Percentiles rank a stretch among this genome's conserved stretches.
phyloP scores from a whole-genome alignment of 2,888 invertebrate species.

The Fragum fragum region DNA sequence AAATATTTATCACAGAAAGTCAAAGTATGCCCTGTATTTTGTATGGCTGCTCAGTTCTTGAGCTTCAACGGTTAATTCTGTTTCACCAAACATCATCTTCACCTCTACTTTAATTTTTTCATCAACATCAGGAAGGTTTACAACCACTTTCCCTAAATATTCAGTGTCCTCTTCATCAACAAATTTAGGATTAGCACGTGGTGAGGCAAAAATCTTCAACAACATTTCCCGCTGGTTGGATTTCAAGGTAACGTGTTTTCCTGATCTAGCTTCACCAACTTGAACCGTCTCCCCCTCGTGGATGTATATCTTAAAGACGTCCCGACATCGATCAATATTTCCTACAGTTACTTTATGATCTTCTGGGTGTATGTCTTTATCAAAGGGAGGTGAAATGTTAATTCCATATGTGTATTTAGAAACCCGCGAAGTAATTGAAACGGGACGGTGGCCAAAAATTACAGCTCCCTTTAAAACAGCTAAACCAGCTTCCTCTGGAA shows the following conservation, averaged over 20 bases:
- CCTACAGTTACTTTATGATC: conserved; percentile 53
- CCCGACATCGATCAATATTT: conserved; percentile 52
- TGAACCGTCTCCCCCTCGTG: conserved; percentile 61
- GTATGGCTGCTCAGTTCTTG: conserved; percentile 57
- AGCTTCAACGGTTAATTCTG: conserved; percentile 73
- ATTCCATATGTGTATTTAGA: conserved; percentile 65
- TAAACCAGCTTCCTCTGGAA: conserved; percentile 65
- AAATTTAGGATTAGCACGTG: conserved; percentile 62
- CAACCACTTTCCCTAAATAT: conserved; percentile 68
- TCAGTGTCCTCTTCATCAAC: conserved; percentile 68
- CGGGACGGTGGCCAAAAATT: conserved; percentile 67
- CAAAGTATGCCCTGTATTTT: conserved; percentile 68
- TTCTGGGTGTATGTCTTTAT: conserved; percentile 35
- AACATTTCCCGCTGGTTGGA: conserved; percentile 68
- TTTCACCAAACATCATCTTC: conserved; percentile 74
- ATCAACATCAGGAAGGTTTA: conserved; percentile 65
- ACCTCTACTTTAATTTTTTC: conserved; percentile 69
- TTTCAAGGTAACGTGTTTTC: conserved; percentile 68
- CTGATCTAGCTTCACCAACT: conserved; percentile 64
- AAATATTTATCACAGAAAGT: conserved; percentile 59
- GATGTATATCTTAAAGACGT: conserved; percentile 68
- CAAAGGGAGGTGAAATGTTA: conserved; percentile 41
- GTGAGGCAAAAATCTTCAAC: conserved; percentile 69
- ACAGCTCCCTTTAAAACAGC: conserved; percentile 69
- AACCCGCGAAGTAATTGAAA: conserved; percentile 56